These are phyloP conservation scores for Takifugu rubripes DNA, from an alignment of 2,797 vertebrate genomes.

Conservation along the genomic window DNA sequence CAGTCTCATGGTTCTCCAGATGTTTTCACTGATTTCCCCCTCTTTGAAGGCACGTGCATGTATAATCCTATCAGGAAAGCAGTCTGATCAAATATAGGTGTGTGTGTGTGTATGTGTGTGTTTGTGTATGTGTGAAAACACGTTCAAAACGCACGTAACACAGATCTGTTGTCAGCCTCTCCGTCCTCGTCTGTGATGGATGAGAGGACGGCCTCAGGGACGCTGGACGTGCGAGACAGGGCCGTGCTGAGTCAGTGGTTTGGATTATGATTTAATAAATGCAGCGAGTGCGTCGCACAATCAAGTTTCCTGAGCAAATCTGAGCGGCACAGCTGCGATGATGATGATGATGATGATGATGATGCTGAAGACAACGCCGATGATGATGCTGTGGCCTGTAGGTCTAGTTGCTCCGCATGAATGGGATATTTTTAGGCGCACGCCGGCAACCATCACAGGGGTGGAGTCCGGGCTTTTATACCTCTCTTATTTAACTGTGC, in stretches of 20 bases:
- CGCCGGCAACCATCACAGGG: conserved; percentile 48
- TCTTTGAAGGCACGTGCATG: conserved; percentile 22
- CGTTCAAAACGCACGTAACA: too few species aligned
- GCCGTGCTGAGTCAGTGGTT: conserved; percentile 28
- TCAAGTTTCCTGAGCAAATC: conserved; percentile 16
- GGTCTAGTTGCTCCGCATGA: conserved; percentile 47
- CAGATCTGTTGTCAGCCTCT: too few species aligned
- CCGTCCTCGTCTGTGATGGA: conserved; percentile 14
- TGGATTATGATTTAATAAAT: conserved; percentile 24
- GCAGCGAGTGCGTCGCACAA: conserved; percentile 6
- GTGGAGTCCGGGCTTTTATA: conserved; percentile 27
- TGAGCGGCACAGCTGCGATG: conserved; percentile 35
- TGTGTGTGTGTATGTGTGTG: too few species aligned
- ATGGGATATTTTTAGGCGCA: conserved; percentile 66
- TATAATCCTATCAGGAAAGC: not conserved
- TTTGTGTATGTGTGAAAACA: too few species aligned
- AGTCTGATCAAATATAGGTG: too few species aligned
- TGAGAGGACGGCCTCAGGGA: conserved; percentile 24
- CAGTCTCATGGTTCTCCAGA: not conserved
- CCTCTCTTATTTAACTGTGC: not conserved
- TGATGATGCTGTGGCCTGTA: conserved; percentile 21
- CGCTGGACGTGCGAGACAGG: conserved; percentile 19
- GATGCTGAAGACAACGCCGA: too few species aligned
- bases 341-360: conserved; percentile 2
- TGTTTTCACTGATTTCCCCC: conserved; percentile 6